Base-by-base conservation (phyloP, 2,113 vertebrate genomes). In the Nestor notabilis region DNA sequence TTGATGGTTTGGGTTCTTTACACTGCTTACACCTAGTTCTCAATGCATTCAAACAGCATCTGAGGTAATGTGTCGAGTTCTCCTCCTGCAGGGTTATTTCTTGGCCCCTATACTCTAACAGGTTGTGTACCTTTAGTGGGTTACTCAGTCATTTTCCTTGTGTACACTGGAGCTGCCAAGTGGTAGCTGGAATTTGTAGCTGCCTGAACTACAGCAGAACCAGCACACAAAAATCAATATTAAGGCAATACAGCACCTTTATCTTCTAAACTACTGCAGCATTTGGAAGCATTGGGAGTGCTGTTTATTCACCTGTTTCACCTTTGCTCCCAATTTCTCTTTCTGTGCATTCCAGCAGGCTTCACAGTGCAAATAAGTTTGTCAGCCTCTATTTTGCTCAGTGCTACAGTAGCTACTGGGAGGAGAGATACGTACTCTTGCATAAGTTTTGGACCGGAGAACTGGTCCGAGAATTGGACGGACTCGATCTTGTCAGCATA, bases 381-480 rank as follows among this genome's bases (percentile, higher is more conserved):
- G 68, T 31, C 74, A 87, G 68, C 46, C 75, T 81, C 53, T 72
- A 11, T 41, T 74, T 83, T 61, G 41, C 44, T 44, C 44, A 72
- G 49, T 31, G 29, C 53, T 86, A 79, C 24, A 71, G 17, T 3
- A 87, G 33, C 76, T 87, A n/a, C 52, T 29, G 44, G 49, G 75
- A 81, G 63, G 78, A 33, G 24, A 92, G 37, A 92, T 96, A 98
- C 99, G 39, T 98, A 99, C 99, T 99, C 99, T 99, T 99, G 99
- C 99, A 99, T 99, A 99, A 99, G 98, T 99, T 99, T 99, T 99
- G 99, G 99, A 99, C 99, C 99, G 98, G 99, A 99, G 98, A 99
- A 99, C 98, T 99, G 99, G 98, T 99, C 99, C 98, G 99, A 99
- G 97, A 99, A 99, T 98, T 99, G 99, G 98, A 99, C 98, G 79